Percentiles rank a stretch among this genome's conserved stretches.
These are phyloP conservation scores for Acanthacorydalis orientalis DNA, from an alignment of 2,888 invertebrate species.

Conservation along the genomic window DNA sequence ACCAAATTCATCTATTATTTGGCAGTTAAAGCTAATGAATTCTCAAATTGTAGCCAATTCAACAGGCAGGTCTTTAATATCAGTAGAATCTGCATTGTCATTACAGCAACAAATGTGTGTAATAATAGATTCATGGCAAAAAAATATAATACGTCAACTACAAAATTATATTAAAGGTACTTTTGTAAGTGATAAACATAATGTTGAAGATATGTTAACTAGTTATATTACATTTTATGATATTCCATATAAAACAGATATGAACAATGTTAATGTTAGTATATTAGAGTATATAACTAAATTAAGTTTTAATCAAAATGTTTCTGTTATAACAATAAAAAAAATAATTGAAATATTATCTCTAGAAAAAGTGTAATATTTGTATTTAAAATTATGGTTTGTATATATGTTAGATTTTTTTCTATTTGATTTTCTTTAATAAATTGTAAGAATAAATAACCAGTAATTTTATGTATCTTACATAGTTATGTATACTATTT, in stretches of 20 bases:
- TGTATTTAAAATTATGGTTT: too few relatives aligned
- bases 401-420: too few relatives aligned
- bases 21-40: slow-evolving; percentile 58
- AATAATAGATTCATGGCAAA: slow-evolving; percentile 39
- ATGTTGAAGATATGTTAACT: slow-evolving; percentile 27
- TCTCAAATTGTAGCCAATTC: slow-evolving; percentile 32
- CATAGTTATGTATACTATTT: too few relatives aligned
- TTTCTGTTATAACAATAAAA: too few relatives aligned
- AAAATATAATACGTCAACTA: slow-evolving; percentile 26
- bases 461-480: too few relatives aligned
- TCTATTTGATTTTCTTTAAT: too few relatives aligned
- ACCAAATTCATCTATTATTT: slow-evolving; percentile 41
- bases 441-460: too few relatives aligned
- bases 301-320: too few relatives aligned
- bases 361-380: too few relatives aligned
- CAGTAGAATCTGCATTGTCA: slow-evolving; percentile 41
- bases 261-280: not conserved
- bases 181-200: slow-evolving; percentile 22
- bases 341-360: too few relatives aligned
- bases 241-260: slow-evolving; percentile 26
- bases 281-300: too few relatives aligned
- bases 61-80: slow-evolving; percentile 33
- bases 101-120: slow-evolving; percentile 37
- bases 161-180: slow-evolving; percentile 30
- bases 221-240: slow-evolving; percentile 40